Conservation (phyloP, 2,797 vertebrate genomes). For the Setipinna tenuifilis region DNA sequence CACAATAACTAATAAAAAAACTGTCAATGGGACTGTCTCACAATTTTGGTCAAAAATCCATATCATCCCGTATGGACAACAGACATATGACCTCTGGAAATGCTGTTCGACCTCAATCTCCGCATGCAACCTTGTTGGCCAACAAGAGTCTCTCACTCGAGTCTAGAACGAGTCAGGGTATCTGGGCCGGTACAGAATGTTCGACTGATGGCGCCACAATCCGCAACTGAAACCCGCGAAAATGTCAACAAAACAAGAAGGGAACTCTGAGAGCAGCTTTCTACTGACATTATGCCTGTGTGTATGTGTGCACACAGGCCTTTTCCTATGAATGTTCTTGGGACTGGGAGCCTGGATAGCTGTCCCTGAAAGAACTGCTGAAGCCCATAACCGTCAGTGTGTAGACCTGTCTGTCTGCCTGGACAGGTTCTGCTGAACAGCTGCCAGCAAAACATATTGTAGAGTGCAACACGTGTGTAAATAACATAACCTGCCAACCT, state of each 20-base stretch:
- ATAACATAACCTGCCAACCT: constrained; percentile 27
- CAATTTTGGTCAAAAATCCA: no score
- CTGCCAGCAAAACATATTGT: constrained; percentile 34
- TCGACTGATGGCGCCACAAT: neutral
- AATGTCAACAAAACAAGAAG: neutral
- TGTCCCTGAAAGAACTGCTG: neutral
- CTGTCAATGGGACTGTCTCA: no score
- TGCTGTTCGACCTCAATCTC: neutral
- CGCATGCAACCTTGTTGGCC: neutral
- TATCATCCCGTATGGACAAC: no score
- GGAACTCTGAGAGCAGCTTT: neutral
- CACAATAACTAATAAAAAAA: no score
- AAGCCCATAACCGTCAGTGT: constrained; percentile 62
- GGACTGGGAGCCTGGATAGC: neutral
- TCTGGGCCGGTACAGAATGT: neutral
- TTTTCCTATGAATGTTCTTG: neutral
- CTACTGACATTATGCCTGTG: neutral
- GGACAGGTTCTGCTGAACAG: constrained; percentile 68
- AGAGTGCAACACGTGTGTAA: constrained; percentile 13
- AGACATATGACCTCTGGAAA: neutral
- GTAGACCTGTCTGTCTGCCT: constrained; percentile 77
- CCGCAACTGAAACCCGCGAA: neutral
- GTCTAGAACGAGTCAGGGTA: neutral
- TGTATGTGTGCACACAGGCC: neutral
- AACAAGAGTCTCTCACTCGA: neutral